A percentile compares a stretch with the other conserved stretches of the same genome.
These are phyloP conservation scores for Parazoanthus darwini DNA, from an alignment of 92 coral and sea anemone genomes.

Conservation along the genomic window DNA sequence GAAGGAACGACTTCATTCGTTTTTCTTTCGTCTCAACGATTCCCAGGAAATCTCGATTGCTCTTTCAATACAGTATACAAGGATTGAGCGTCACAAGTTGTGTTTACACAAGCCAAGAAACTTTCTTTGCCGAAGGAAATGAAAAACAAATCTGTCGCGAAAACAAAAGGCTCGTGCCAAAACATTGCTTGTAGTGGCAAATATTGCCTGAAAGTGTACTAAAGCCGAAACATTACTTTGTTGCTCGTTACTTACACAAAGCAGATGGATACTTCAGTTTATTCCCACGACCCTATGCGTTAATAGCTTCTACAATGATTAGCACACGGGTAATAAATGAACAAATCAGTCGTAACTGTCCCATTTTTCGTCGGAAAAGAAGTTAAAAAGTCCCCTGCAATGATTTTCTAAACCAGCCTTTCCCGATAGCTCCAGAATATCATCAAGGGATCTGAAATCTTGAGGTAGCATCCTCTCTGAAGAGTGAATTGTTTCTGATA, in stretches of 20 bases:
- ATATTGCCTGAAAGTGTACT: conserved; percentile 25
- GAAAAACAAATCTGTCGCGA: conserved; percentile 45
- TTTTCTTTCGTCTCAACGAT: neutral
- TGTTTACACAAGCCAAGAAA: conserved; percentile 36
- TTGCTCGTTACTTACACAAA: conserved; percentile 9
- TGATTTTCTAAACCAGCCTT: neutral
- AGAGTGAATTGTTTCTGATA: no score
- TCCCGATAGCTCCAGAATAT: neutral
- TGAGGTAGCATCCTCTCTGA: neutral
- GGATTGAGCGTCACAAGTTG: neutral
- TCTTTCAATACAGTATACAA: neutral
- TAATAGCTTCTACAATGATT: conserved; percentile 33
- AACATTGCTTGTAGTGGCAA: conserved; percentile 7
- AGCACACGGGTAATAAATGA: conserved; percentile 37
- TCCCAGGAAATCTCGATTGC: neutral
- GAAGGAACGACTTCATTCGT: neutral
- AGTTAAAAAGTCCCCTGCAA: conserved; percentile 20
- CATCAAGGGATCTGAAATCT: neutral
- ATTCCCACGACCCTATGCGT: conserved; percentile 43
- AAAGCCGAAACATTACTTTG: conserved; percentile 18
- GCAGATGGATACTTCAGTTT: neutral
- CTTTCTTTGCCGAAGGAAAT: conserved; percentile 54
- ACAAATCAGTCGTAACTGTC: conserved; percentile 42
- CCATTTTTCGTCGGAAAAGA: neutral
- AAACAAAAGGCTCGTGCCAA: conserved; percentile 41